Conservation (phyloP, 2,113 vertebrate genomes). For the Numida meleagris region DNA sequence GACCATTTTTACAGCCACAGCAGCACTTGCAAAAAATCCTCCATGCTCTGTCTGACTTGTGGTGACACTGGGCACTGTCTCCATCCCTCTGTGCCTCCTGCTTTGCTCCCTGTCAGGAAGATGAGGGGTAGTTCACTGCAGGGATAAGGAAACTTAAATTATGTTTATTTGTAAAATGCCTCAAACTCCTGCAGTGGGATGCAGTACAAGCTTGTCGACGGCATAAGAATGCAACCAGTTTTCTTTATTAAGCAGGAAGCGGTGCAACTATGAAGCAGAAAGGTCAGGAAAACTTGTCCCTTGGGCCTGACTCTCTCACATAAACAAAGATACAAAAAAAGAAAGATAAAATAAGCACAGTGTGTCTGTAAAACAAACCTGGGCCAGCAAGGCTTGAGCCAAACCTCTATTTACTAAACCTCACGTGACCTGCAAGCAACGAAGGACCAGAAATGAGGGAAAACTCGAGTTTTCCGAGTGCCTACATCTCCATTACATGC, state of each 20-base stretch:
- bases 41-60: background rate
- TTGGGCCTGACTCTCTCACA: background rate
- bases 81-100: background rate
- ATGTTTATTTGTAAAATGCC: background rate
- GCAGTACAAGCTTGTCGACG: fast-evolving
- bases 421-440: background rate
- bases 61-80: fast-evolving
- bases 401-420: background rate
- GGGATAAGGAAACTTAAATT: background rate
- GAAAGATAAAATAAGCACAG: background rate
- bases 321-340: background rate
- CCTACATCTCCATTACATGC: background rate
- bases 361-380: background rate
- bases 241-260: background rate
- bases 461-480: background rate
- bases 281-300: background rate
- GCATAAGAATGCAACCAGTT: fast-evolving
- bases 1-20: background rate
- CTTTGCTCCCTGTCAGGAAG: background rate
- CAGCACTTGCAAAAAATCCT: background rate
- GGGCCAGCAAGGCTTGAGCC: background rate
- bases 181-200: background rate
- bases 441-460: background rate
- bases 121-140: background rate
- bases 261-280: fast-evolving